Percentiles rank a stretch among this genome's conserved stretches.
Evolutionary conservation across 2,888 invertebrate genomes (phyloP).

Genomic region (Cryptus armator): DNA sequence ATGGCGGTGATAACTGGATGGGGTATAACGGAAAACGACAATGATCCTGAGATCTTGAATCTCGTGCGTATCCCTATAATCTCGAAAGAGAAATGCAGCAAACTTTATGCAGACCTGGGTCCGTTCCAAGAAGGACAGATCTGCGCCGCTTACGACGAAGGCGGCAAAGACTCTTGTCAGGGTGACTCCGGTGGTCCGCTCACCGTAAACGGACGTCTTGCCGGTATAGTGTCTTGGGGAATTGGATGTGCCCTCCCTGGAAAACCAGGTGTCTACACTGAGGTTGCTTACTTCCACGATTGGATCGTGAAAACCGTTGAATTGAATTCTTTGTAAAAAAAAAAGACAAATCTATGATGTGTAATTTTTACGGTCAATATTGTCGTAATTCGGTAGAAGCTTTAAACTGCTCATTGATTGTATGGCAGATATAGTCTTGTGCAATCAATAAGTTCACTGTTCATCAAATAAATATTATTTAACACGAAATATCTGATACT

Average conservation of each 20-base stretch:
- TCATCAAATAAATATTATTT: neutral
- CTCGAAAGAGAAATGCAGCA: conserved; percentile 85
- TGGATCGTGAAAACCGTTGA: conserved; percentile 79
- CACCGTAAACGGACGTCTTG: conserved; percentile 69
- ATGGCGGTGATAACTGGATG: conserved; percentile 74
- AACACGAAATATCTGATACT: neutral
- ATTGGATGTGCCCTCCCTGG: conserved; percentile 86
- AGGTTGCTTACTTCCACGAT: conserved; percentile 86
- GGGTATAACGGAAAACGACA: conserved; percentile 65
- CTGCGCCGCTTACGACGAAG: conserved; percentile 87
- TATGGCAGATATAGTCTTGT: neutral
- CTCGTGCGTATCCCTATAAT: conserved; percentile 87
- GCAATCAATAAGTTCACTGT: neutral
- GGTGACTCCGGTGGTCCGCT: conserved; percentile 77
- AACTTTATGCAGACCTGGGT: conserved; percentile 45
- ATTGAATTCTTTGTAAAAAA: neutral
- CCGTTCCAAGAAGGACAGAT: conserved; percentile 83
- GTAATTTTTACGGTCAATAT: too few relatives aligned
- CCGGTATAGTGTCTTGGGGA: conserved; percentile 83
- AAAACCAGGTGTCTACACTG: conserved; percentile 84
- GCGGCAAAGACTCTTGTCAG: conserved; percentile 84
- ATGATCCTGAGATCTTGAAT: conserved; percentile 83
- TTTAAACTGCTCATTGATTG: neutral
- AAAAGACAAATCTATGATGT: too few relatives aligned
- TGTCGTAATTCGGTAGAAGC: too few relatives aligned